These are phyloP conservation scores for Regulus satrapa DNA, from an alignment of 2,113 vertebrate genomes.

Conservation along the genomic window DNA sequence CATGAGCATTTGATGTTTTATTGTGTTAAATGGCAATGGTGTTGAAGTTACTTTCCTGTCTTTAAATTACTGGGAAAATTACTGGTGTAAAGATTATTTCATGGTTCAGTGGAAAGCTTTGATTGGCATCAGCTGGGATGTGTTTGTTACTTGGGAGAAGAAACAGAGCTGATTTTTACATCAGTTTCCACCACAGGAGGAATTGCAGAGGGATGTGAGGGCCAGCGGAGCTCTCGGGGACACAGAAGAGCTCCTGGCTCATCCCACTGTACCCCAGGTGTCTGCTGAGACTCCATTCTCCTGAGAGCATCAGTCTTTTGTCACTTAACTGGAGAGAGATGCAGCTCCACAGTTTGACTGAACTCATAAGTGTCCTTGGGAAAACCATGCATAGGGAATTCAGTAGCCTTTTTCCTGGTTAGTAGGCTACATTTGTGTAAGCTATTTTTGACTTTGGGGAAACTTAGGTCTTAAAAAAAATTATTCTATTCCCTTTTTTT, in stretches of 20 bases:
- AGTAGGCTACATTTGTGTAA: neutral
- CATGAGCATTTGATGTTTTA: neutral
- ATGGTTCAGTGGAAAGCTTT: neutral
- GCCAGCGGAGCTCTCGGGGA: neutral
- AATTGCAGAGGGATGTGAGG: fast-evolving
- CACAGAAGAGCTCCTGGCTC: neutral
- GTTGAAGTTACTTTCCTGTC: neutral
- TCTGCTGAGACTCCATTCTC: neutral
- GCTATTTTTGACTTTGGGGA: neutral
- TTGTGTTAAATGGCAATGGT: neutral
- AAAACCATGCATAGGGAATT: neutral
- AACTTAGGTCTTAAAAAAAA: neutral
- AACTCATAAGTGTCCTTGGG: neutral
- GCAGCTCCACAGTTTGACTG: neutral
- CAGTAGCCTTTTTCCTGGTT: neutral
- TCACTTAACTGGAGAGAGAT: neutral
- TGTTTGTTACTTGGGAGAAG: neutral
- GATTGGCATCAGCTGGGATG: neutral
- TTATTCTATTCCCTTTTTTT: neutral
- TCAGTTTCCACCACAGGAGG: fast-evolving
- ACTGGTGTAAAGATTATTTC: neutral
- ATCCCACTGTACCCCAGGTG: too few relatives aligned
- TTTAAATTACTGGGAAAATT: neutral
- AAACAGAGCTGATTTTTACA: neutral
- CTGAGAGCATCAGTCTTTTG: neutral